Base-by-base conservation (phyloP, 2,888 invertebrate genomes). In the Hydriomena furcata region DNA sequence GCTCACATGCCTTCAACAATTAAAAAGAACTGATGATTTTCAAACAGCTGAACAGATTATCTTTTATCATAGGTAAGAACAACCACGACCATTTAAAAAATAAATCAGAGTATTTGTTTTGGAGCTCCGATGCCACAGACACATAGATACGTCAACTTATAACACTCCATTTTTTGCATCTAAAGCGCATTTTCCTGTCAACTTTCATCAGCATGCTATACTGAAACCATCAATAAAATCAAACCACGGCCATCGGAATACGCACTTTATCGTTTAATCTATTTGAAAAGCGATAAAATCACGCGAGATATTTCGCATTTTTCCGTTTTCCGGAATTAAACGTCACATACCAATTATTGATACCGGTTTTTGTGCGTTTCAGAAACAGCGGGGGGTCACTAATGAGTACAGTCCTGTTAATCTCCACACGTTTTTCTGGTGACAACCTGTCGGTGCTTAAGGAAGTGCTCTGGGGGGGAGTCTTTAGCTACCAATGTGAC, bases 361-460 rank as follows among this genome's bases (percentile, higher is more conserved):
- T 24, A 44, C 11, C 35, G 13, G 25, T 52, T 47, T 48, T 48
- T 42, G 48, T 44, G 40, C 13, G 36, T 20, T 38, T 43, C 27
- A 27, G 25, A 20, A 41, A 27, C 54, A 20, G 36, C 54, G 34
- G 59, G 59, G 54, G 59, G 54, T 11, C 42, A n/a, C 30, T 60
- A 60, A 60, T 60, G 60, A 57, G 49, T 47, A 7, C 30, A 23
- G 35, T 54, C 38, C 28, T 37, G 45, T 20, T 38, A 35, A 46
- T 40, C 44, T 44, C 34, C 32, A 55, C 55, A 57, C 55, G 42
- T 60, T 60, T 60, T 57, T 55, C 34, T 48, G 30, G 13, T 21
- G 23, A 27, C 12, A 43, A 41, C 47, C 50, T 56, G 41, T 50
- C 54, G 30, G 28, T 20, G 36, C 30, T 13, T 41, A 50, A 36